phyloP scores from a whole-genome alignment of 2,888 invertebrate genomes.

The Lasioglossum leucozonium region DNA sequence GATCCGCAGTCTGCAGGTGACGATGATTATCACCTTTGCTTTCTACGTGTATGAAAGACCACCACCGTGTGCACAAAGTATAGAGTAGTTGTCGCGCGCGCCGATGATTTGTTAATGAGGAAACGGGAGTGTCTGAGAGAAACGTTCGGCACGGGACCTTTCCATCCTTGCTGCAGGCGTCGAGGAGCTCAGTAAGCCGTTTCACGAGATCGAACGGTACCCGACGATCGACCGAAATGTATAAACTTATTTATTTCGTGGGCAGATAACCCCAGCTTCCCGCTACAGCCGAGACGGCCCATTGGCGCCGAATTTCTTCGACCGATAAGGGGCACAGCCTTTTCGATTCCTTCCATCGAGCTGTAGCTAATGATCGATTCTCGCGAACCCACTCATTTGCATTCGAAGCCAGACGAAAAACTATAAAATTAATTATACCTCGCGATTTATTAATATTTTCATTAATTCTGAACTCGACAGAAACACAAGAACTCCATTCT shows the following conservation, averaged over 20 bases:
- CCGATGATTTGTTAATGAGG: conserved; percentile 66
- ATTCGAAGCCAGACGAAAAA: background rate
- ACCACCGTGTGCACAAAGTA: background rate
- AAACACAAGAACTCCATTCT: background rate
- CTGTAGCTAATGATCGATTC: conserved; percentile 23
- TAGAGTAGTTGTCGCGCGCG: conserved; percentile 46
- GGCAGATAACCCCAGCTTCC: conserved; percentile 81
- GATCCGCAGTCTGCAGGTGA: background rate
- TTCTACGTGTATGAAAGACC: background rate
- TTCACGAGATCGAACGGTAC: conserved; percentile 78
- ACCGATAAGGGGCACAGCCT: conserved; percentile 54
- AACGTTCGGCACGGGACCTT: conserved; percentile 60
- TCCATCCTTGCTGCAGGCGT: conserved; percentile 74
- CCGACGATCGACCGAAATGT: conserved; percentile 81
- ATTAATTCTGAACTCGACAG: background rate
- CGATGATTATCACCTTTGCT: background rate
- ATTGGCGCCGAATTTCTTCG: conserved; percentile 71
- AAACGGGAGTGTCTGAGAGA: conserved; percentile 37
- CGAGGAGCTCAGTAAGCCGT: conserved; percentile 79
- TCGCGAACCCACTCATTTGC: background rate
- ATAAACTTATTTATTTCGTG: conserved; percentile 81
- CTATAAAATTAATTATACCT: background rate
- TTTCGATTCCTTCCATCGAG: conserved; percentile 1
- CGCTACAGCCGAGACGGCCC: conserved; percentile 67
- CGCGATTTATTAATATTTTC: background rate